Evolutionary conservation across 1,140 invertebrate genomes (phyloP), one percentile per base, ranked within the genome.

Genomic region (Ceratina japonica): DNA sequence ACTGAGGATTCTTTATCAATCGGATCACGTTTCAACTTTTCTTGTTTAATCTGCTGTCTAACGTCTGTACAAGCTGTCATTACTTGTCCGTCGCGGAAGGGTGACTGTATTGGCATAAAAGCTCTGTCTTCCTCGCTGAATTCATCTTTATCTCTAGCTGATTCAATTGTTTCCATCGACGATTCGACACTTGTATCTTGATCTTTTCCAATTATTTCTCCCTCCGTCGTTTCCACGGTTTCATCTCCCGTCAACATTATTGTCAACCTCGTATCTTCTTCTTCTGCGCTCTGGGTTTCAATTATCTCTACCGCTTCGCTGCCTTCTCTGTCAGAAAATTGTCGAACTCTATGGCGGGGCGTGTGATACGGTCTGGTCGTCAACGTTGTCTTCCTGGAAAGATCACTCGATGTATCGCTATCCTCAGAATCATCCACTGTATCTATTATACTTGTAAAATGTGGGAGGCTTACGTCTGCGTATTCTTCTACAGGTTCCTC

Each of bases 341-440:
- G 78, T 61, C 75, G 68, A 13, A 65, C 49, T 4, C 85, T 80
- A 79, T 91, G 89, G 8, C 89, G 86, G 15, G 90, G 89, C 4
- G 90, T 90, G 20, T 87, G 80, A 62, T 92, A 90, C 7, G 90
- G 91, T 70, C 87, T 77, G 8, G 83, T 89, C 10, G 86, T 88
- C 71, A 92, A 72, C 78, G 89, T 89, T 20, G 91, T 92, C 85
- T 90, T 90, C 72, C 87, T 89, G 2, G 92, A 93, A 69, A 90
- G 83, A 80, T 92, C 90, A 81, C 91, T 92, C 7, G 89, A 91
- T 37, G 89, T 90, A 78, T 92, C 91, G 77, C 87, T 91, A 2
- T 92, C 89, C 15, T 89, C 85, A 13, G 81, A 87, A 69, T 86
- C 74, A 37, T 84, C 83, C 31, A 77, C 4, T 49, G 69, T 80